phyloP scores from a whole-genome alignment of 2,113 vertebrate genomes.

The Atlantisia rogersi region DNA sequence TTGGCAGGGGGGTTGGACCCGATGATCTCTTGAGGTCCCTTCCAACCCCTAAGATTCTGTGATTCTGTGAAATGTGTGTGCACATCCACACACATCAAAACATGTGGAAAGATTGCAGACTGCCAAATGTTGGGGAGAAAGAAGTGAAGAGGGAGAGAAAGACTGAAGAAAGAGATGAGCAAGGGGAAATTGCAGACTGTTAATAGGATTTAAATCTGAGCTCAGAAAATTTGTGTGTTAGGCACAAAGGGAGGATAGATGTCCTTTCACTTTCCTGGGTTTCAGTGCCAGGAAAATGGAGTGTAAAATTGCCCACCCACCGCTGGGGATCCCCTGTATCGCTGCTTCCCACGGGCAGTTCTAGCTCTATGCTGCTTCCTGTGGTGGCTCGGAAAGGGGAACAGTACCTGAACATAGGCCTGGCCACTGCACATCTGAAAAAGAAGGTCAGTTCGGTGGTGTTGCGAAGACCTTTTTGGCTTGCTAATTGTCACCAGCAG shows the following conservation, averaged over 20 bases:
- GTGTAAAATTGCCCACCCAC: not conserved
- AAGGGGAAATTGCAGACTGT: not conserved
- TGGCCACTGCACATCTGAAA: not conserved
- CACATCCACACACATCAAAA: no score
- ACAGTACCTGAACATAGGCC: not conserved
- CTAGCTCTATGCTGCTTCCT: not conserved
- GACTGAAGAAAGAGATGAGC: not conserved
- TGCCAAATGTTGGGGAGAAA: not conserved
- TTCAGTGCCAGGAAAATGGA: not conserved
- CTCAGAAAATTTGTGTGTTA: not conserved
- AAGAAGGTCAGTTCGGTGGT: not conserved
- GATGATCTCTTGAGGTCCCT: no score
- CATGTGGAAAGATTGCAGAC: accelerated
- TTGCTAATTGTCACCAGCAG: not conserved
- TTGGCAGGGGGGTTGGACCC: no score
- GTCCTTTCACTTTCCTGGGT: not conserved
- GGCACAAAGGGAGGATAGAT: not conserved
- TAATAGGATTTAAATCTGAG: not conserved
- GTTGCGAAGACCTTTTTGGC: not conserved
- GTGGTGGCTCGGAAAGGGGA: not conserved
- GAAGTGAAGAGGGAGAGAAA: not conserved
- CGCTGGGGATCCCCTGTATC: not conserved
- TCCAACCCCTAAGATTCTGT: no score
- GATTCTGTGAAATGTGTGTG: not conserved
- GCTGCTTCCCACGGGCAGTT: not conserved